Percentiles rank a stretch among this genome's conserved stretches.
Evolutionary conservation across 2,113 vertebrate species (phyloP).

Genomic region (Takifugu flavidus): DNA sequence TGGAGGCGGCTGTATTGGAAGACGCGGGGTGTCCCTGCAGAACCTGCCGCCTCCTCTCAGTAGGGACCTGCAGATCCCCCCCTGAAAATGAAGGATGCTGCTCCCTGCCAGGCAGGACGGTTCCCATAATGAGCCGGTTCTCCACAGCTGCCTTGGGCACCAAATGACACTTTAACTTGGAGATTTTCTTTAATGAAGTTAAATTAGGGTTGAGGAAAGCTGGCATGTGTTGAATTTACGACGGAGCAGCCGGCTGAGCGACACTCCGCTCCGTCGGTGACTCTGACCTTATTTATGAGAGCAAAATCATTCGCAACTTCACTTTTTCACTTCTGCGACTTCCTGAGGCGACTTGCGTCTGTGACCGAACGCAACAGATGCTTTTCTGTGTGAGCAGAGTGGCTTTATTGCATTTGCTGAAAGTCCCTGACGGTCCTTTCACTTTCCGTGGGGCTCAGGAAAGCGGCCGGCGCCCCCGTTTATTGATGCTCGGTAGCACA

Average conservation of each 20-base stretch:
- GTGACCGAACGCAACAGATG: neutral
- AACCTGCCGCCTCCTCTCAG: no score
- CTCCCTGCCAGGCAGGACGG: no score
- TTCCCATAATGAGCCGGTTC: slow-evolving; percentile 14
- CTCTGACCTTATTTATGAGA: no score
- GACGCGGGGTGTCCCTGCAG: neutral
- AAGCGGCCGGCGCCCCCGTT: slow-evolving; percentile 22
- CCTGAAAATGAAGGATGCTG: no score
- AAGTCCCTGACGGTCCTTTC: neutral
- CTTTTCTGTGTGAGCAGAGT: neutral
- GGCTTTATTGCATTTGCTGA: no score
- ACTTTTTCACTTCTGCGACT: no score
- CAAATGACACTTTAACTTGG: neutral
- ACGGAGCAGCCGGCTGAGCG: no score
- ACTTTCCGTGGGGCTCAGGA: slow-evolving; percentile 18
- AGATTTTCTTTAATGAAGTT: slow-evolving; percentile 12
- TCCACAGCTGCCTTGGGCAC: slow-evolving; percentile 6
- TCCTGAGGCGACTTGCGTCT: no score
- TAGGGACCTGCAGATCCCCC: no score
- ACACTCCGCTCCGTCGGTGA: no score
- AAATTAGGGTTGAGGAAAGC: slow-evolving; percentile 1
- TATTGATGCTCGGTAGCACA: slow-evolving; percentile 36
- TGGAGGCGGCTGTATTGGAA: slow-evolving; percentile 12
- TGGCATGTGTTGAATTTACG: no score
- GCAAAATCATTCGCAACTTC: no score